Percentiles rank a stretch among this genome's conserved stretches.
Evolutionary conservation across 2,113 vertebrate species (phyloP).

Genomic region (Acrocephalus kingi): DNA sequence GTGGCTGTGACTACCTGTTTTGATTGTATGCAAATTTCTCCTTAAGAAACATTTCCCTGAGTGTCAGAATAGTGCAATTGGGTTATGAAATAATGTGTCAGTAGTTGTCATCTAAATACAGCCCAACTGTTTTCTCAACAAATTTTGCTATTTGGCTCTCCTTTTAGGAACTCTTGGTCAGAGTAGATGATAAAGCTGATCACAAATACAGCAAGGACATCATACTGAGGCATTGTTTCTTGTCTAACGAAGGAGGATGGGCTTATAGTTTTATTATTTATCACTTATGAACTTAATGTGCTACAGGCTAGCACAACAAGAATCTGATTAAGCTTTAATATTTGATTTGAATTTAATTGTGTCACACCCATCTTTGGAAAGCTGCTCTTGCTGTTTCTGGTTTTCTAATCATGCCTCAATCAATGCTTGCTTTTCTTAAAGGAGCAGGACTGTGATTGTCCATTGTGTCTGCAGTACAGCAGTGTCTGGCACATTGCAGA

Average conservation of each 20-base stretch:
- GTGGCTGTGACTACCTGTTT: not conserved
- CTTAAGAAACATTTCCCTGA: not conserved
- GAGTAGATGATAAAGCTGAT: not conserved
- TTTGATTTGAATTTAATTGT: constrained; percentile 6
- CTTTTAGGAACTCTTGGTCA: not conserved
- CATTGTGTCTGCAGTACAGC: not conserved
- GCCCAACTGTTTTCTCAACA: not conserved
- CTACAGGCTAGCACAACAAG: not conserved
- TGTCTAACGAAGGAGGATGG: not conserved
- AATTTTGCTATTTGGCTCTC: not conserved
- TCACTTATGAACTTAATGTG: not conserved
- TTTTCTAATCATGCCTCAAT: constrained; percentile 18
- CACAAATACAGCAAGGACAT: not conserved
- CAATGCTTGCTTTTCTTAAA: not conserved
- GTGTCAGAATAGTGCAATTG: not conserved
- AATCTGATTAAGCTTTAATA: not conserved
- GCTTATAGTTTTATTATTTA: not conserved
- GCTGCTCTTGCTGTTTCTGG: not conserved
- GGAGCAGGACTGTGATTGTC: not conserved
- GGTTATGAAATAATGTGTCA: not conserved
- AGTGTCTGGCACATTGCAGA: accelerated
- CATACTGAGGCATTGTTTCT: not conserved
- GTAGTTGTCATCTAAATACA: not conserved
- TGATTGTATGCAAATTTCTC: not conserved
- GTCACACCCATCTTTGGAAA: constrained; percentile 8